Conservation (phyloP, 2,888 invertebrate species). For the Watsonalla binaria region DNA sequence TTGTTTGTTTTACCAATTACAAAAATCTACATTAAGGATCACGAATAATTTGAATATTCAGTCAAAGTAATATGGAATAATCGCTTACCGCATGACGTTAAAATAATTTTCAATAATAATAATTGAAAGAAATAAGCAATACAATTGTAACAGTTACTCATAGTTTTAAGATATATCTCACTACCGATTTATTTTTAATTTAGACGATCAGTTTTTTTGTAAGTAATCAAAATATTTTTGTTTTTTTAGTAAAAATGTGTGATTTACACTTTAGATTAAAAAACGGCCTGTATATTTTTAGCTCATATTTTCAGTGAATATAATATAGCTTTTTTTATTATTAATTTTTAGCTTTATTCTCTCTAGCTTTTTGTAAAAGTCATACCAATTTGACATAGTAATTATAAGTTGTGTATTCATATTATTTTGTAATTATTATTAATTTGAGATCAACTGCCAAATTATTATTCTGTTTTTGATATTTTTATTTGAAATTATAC, state of each 20-base stretch:
- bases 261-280: slow-evolving; percentile 45
- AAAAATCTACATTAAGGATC: background rate
- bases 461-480: slow-evolving; percentile 48
- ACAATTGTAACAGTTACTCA: slow-evolving; percentile 48
- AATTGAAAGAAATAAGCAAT: slow-evolving; percentile 56
- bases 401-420: slow-evolving; percentile 38
- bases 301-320: slow-evolving; percentile 41
- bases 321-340: slow-evolving; percentile 25
- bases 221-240: slow-evolving; percentile 18
- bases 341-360: slow-evolving; percentile 27
- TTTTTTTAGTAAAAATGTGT: slow-evolving; percentile 39
- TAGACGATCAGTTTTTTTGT: slow-evolving; percentile 16
- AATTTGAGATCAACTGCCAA: slow-evolving; percentile 60
- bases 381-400: slow-evolving; percentile 39
- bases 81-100: slow-evolving; percentile 38
- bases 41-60: slow-evolving; percentile 8
- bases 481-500: slow-evolving; percentile 19
- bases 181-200: slow-evolving; percentile 39
- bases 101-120: slow-evolving; percentile 32
- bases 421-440: slow-evolving; percentile 28
- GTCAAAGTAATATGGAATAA: slow-evolving; percentile 11
- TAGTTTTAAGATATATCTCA: slow-evolving; percentile 37
- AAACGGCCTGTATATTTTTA: slow-evolving; percentile 67
- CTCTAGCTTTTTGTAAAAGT: slow-evolving; percentile 28
- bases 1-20: too few relatives aligned